Percentiles rank a stretch among this genome's conserved stretches.
phyloP scores from a whole-genome alignment of 1,140 invertebrate species.

The Atopsyche davidsoni region DNA sequence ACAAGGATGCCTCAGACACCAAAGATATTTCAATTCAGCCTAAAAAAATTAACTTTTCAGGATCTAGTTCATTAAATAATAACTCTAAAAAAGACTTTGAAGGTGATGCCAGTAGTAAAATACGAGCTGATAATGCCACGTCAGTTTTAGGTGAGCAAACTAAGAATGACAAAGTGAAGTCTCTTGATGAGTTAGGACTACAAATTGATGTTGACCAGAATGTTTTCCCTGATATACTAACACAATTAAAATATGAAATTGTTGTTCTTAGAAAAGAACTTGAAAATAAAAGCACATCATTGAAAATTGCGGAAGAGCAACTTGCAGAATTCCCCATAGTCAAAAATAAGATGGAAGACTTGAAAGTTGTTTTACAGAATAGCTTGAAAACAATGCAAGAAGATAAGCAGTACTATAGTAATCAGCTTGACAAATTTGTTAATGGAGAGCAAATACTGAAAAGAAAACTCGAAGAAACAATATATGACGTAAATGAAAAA shows the following conservation, averaged over 20 bases:
- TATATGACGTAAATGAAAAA: conserved; percentile 49
- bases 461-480: conserved; percentile 50
- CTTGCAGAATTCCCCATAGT: conserved; percentile 49
- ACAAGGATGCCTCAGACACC: conserved; percentile 39
- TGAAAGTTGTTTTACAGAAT: conserved; percentile 49
- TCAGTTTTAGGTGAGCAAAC: background rate
- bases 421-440: conserved; percentile 48
- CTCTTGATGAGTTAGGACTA: conserved; percentile 32
- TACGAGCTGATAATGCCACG: no score
- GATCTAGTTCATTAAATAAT: conserved; percentile 34
- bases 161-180: no score
- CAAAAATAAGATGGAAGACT: conserved; percentile 51
- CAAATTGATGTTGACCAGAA: conserved; percentile 39
- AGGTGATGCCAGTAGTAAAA: no score
- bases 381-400: conserved; percentile 49
- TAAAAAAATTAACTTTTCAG: conserved; percentile 45
- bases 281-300: conserved; percentile 44
- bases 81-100: conserved; percentile 3
- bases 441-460: conserved; percentile 51
- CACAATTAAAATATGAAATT: conserved; percentile 51
- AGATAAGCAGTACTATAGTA: conserved; percentile 54
- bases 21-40: conserved; percentile 42
- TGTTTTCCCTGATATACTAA: conserved; percentile 42
- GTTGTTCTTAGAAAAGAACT: conserved; percentile 48
- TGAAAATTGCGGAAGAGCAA: conserved; percentile 50